Evolutionary conservation across 2,797 vertebrate genomes (phyloP).

Genomic region (Cheirogaleus major): DNA sequence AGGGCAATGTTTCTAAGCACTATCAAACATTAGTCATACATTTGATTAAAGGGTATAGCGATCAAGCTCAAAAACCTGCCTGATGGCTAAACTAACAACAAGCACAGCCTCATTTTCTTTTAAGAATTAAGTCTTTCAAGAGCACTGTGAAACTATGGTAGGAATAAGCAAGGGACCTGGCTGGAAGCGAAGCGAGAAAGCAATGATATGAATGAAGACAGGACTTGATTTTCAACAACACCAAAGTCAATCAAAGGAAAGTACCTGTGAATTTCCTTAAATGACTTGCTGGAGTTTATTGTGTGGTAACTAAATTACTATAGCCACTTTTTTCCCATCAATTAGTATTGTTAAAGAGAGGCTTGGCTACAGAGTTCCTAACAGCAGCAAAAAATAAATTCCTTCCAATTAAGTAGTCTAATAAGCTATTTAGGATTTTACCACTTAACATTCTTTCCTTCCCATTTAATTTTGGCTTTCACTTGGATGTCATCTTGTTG

Average conservation of each 20-base stretch:
- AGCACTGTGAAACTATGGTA: slow-evolving; percentile 43
- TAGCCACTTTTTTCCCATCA: slow-evolving; percentile 69
- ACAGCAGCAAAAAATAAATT: slow-evolving; percentile 79
- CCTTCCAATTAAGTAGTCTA: slow-evolving; percentile 75
- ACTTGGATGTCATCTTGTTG: slow-evolving; percentile 67
- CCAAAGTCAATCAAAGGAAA: slow-evolving; percentile 75
- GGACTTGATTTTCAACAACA: slow-evolving; percentile 68
- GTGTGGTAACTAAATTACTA: slow-evolving; percentile 29
- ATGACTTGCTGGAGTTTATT: slow-evolving; percentile 67
- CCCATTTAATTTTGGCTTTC: slow-evolving; percentile 75
- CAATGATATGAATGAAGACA: slow-evolving; percentile 52
- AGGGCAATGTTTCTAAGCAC: slow-evolving; percentile 70
- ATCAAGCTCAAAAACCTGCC: slow-evolving; percentile 39
- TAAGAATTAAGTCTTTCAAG: slow-evolving; percentile 41
- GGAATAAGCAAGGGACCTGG: slow-evolving; percentile 41
- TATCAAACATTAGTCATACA: slow-evolving; percentile 79
- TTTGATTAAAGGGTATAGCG: slow-evolving; percentile 58
- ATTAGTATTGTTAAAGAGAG: slow-evolving; percentile 77
- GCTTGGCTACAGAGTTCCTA: slow-evolving; percentile 55
- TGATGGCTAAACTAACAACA: slow-evolving; percentile 72
- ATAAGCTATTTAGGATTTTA: slow-evolving; percentile 74
- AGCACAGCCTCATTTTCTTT: slow-evolving; percentile 46
- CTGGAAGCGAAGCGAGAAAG: slow-evolving; percentile 68
- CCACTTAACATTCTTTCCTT: slow-evolving; percentile 79
- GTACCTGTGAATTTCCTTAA: slow-evolving; percentile 61